phyloP scores from a whole-genome alignment of 2,113 vertebrate species.

The Seriola aureovittata region DNA sequence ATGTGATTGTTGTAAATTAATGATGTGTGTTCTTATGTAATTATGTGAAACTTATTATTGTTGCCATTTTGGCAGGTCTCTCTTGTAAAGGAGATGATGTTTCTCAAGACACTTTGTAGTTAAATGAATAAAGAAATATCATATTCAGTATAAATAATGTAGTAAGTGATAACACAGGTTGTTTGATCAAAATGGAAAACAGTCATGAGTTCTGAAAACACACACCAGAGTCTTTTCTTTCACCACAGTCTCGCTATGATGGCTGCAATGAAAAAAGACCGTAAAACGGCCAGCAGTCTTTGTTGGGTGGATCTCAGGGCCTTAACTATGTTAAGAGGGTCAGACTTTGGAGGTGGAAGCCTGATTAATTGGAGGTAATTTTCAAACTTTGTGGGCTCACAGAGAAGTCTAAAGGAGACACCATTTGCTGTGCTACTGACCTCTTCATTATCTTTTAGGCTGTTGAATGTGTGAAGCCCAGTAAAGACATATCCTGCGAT shows the following conservation, averaged over 20 bases:
- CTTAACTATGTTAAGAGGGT: too few relatives aligned
- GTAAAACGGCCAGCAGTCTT: too few relatives aligned
- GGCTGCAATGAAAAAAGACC: not conserved
- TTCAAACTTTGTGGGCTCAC: not conserved
- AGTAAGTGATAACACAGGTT: not conserved
- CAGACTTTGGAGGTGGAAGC: too few relatives aligned
- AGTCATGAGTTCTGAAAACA: not conserved
- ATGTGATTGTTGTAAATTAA: not conserved
- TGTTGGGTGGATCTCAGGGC: too few relatives aligned
- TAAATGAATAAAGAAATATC: not conserved
- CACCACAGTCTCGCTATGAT: not conserved
- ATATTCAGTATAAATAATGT: not conserved
- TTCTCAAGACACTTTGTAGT: not conserved
- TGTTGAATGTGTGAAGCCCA: constrained; percentile 19
- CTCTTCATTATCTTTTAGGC: constrained; percentile 25
- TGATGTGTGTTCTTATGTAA: not conserved
- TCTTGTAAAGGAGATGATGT: not conserved
- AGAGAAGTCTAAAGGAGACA: not conserved
- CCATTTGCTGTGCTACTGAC: not conserved
- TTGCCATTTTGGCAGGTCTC: not conserved
- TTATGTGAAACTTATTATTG: not conserved
- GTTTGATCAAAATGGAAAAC: not conserved
- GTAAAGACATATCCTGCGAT: constrained; percentile 19
- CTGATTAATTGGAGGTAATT: not conserved
- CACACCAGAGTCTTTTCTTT: not conserved